Evolutionary conservation across 92 coral and sea anemone genomes (phyloP).

Genomic region (Porites evermanni): DNA sequence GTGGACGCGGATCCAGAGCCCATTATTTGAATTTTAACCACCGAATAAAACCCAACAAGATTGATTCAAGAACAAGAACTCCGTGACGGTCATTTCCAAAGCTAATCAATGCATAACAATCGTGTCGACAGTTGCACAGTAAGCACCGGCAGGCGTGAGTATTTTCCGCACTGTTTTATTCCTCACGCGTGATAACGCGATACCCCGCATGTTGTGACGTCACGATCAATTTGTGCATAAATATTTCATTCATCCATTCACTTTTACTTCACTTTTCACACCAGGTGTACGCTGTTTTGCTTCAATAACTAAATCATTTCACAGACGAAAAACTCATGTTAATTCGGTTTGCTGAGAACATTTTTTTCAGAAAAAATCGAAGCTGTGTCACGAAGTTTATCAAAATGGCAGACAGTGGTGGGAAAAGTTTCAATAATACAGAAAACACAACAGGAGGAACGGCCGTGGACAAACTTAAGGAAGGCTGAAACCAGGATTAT

Average conservation of each 20-base stretch:
- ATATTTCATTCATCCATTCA: constrained; percentile 31
- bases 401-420: too few species aligned
- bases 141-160: constrained; percentile 20
- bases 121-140: not conserved
- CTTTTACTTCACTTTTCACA: constrained; percentile 5
- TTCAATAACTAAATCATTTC: too few species aligned
- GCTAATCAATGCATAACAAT: not conserved
- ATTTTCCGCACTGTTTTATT: not conserved
- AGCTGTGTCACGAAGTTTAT: too few species aligned
- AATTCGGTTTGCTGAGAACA: too few species aligned
- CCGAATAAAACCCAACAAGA: not conserved
- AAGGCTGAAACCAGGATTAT: too few species aligned
- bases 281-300: not conserved
- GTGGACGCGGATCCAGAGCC: constrained; percentile 40
- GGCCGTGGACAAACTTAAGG: too few species aligned
- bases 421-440: too few species aligned
- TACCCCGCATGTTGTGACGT: constrained; percentile 51
- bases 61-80: not conserved
- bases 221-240: constrained; percentile 28
- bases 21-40: constrained; percentile 39
- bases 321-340: too few species aligned
- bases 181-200: constrained; percentile 54
- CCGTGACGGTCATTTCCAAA: constrained; percentile 3
- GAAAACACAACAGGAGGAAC: too few species aligned
- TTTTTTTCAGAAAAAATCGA: too few species aligned